phyloP scores from a whole-genome alignment of 2,113 vertebrate genomes.

The cat (Felis catus) region F.catus_Fca126_mat1.0 CM031419.1:153659501-153660000 shows the following conservation, averaged over 20 bases:
- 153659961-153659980: background rate
- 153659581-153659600: background rate
- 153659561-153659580: conserved; percentile 1
- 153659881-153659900: background rate
- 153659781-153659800: background rate
- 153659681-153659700: background rate
- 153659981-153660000: background rate
- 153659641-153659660: background rate
- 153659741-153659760: background rate
- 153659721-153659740: background rate
- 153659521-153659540: background rate
- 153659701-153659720: background rate
- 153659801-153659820: background rate
- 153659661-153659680: background rate
- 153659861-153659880: background rate
- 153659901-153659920: background rate
- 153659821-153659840: background rate
- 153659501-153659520: background rate
- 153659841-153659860: background rate
- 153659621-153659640: background rate
- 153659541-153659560: background rate
- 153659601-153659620: background rate
- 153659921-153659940: background rate
- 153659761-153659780: background rate
- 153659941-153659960: background rate